These are phyloP conservation scores for Cyrtodaria siliqua DNA, from an alignment of 2,888 invertebrate species.

Conservation along the genomic window DNA sequence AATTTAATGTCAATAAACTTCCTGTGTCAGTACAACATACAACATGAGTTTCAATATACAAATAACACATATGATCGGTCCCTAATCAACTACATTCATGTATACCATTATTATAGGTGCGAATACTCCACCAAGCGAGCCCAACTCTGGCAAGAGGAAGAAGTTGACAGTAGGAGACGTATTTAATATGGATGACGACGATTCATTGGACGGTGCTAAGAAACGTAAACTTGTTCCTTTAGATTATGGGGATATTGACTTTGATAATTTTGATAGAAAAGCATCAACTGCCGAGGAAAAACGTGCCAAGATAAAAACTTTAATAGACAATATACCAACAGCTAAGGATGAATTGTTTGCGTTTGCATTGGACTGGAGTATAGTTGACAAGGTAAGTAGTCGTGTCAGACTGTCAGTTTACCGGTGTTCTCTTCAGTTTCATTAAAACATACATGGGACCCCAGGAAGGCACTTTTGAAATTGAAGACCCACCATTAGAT, in stretches of 20 bases:
- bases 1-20: too few relatives aligned
- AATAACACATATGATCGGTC: too few relatives aligned
- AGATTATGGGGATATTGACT: conserved; percentile 80
- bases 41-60: too few relatives aligned
- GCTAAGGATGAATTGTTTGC: conserved; percentile 98
- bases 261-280: conserved; percentile 70
- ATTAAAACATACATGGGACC: too few relatives aligned
- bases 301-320: conserved; percentile 96
- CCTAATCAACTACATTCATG: neutral
- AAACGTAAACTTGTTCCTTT: conserved; percentile 90
- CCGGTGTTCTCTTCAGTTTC: too few relatives aligned
- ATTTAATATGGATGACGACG: conserved; percentile 93
- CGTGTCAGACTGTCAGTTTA: too few relatives aligned
- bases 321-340: conserved; percentile 99
- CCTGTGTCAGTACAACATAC: too few relatives aligned
- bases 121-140: conserved; percentile 39
- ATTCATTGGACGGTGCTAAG: conserved; percentile 87
- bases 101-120: conserved; percentile 8
- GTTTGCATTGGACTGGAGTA: conserved; percentile 96
- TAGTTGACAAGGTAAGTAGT: conserved; percentile 89
- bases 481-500: too few relatives aligned
- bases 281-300: conserved; percentile 93
- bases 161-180: conserved; percentile 94
- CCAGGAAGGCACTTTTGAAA: too few relatives aligned
- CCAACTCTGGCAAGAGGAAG: conserved; percentile 87